Base-by-base conservation (phyloP, 2,797 vertebrate genomes). In the Harpagifer antarcticus region DNA sequence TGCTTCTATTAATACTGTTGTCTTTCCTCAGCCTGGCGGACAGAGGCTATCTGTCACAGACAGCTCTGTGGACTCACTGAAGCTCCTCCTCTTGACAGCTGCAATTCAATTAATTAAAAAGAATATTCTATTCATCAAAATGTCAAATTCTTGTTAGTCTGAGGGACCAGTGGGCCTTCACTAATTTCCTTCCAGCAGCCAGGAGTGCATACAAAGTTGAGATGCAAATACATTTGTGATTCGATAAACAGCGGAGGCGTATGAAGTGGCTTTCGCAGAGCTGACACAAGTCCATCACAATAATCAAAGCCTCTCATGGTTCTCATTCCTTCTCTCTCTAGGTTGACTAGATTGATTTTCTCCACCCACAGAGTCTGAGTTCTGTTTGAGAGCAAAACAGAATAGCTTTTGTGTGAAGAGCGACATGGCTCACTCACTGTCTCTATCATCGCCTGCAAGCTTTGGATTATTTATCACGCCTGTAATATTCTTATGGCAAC, bases 311-410 rank as follows among this genome's bases (percentile, higher is more conserved):
- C 75, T 84, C 85, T 84, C 81, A 47, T 31, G 9, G 49, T 79
- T 84, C 86, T 84, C 86, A 83, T 90, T 90, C 83, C 72, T 85
- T 63, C 73, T 68, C 60, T 48, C 69, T 71, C 75, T 42, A 43
- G 75, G 82, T 86, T 68, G 66, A 76, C 78, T 33, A 65, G 85
- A 91, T 91, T 89, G 90, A 90, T 92, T 92, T 86, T 88, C 87
- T 86, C 82, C 84, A 72, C 85, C 83, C 81, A 88, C 80, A 55
- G 79, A 64, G 84, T 85, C 85, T 70, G 79, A 84, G 69, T 85
- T 87, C 52, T 83, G 82, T 81, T 79, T 60, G 79, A 78, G 81
- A 89, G 82, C 76, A 71, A 78, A 90, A 89, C 82, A 85, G 82
- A 85, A 85, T 79, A 67, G 84, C 76, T 86, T 88, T 88, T 84